Evolutionary conservation across 1,140 invertebrate genomes (phyloP).

Genomic region (Zeugodacus cucurbitae): DNA sequence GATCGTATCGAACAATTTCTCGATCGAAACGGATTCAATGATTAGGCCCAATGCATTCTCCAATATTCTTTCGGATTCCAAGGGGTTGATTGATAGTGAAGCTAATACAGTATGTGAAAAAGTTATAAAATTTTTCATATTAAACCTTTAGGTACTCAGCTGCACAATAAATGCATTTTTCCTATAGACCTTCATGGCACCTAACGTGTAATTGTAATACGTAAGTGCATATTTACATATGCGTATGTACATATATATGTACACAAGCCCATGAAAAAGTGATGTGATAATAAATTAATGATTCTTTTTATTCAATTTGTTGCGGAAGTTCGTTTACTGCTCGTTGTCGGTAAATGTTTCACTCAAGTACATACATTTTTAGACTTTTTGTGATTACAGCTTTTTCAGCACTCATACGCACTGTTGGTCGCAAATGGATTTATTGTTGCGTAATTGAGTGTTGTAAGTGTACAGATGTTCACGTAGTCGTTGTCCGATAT

Average conservation of each 20-base stretch:
- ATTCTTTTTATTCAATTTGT: neutral
- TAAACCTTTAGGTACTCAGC: too few relatives aligned
- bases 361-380: neutral
- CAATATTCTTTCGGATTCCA: too few relatives aligned
- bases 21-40: too few relatives aligned
- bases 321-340: neutral
- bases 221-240: too few relatives aligned
- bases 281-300: neutral
- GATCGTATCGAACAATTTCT: too few relatives aligned
- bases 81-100: too few relatives aligned
- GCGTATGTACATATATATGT: neutral
- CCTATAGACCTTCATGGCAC: neutral
- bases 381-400: neutral
- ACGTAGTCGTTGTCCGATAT: too few relatives aligned
- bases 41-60: too few relatives aligned
- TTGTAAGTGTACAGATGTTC: neutral
- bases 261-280: neutral
- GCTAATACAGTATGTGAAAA: too few relatives aligned
- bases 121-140: too few relatives aligned
- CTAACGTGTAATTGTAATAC: too few relatives aligned
- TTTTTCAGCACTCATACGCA: neutral
- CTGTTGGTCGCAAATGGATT: neutral
- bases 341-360: neutral
- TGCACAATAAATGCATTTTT: too few relatives aligned
- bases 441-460: neutral